phyloP scores from a whole-genome alignment of 2,797 vertebrate species.

The Mormyrus hasselquistii region DNA sequence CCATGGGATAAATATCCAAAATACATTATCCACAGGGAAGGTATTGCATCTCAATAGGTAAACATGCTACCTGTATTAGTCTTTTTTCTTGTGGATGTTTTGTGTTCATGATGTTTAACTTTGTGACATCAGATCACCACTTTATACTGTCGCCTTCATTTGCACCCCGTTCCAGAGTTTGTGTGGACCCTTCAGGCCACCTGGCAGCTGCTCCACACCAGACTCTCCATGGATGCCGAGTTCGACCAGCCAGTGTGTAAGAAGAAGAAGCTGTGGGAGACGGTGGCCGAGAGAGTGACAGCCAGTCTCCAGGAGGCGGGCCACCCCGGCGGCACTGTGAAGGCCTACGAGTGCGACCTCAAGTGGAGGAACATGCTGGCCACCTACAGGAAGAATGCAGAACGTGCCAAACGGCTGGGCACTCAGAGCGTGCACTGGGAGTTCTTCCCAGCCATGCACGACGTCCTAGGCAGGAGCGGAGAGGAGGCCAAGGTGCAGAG shows the following conservation, averaged over 20 bases:
- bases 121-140: not conserved
- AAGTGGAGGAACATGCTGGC: conserved; percentile 73
- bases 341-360: conserved; percentile 68
- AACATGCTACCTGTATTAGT: not conserved
- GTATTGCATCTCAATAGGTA: not conserved
- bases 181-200: conserved; percentile 68
- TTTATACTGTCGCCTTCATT: not conserved
- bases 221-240: conserved; percentile 65
- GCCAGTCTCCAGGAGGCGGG: conserved; percentile 50
- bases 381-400: conserved; percentile 65
- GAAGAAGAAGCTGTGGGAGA: conserved; percentile 70
- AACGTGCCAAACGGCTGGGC: conserved; percentile 58
- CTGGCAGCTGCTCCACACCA: conserved; percentile 62
- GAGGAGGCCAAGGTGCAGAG: conserved; percentile 60
- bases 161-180: conserved; percentile 49
- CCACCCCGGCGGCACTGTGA: conserved; percentile 43
- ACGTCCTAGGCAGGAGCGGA: conserved; percentile 59
- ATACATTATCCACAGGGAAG: not conserved
- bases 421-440: conserved; percentile 62
- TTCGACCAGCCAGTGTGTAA: conserved; percentile 69
- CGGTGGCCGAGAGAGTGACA: conserved; percentile 60
- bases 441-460: conserved; percentile 65
- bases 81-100: not conserved
- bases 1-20: not conserved
- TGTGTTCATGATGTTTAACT: not conserved